These are phyloP conservation scores for Enteromius paludinosus DNA, from an alignment of 2,797 vertebrate species.

Conservation along the genomic window DNA sequence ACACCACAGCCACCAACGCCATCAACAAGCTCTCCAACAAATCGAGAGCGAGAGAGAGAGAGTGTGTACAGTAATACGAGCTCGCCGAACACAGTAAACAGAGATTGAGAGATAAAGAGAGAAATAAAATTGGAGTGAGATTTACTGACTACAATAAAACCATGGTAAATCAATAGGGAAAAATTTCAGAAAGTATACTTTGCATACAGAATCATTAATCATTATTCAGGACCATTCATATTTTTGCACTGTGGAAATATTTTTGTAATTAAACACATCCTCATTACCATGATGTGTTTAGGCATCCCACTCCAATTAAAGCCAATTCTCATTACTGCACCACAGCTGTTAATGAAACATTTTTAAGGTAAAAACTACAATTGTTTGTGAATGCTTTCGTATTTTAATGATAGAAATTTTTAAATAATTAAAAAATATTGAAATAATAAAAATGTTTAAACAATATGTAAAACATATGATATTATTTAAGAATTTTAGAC, in stretches of 20 bases:
- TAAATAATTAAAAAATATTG: too few relatives aligned
- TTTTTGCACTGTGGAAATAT: not conserved
- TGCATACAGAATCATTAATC: not conserved
- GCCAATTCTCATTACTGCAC: not conserved
- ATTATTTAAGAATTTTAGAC: not conserved
- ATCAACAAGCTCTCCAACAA: conserved; percentile 36
- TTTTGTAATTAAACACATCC: not conserved
- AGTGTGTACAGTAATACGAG: conserved; percentile 10
- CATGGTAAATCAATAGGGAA: not conserved
- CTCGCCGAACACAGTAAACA: conserved; percentile 27
- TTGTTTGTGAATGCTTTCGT: not conserved
- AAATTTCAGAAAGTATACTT: not conserved
- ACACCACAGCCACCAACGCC: conserved; percentile 48
- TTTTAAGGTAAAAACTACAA: not conserved
- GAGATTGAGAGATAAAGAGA: conserved; percentile 29
- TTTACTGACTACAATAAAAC: not conserved
- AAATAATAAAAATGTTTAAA: too few relatives aligned
- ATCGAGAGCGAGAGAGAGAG: conserved; percentile 1
- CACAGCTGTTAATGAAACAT: not conserved
- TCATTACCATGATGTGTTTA: not conserved
- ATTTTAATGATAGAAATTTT: not conserved
- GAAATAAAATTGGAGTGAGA: not conserved
- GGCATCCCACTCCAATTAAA: not conserved
- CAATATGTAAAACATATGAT: not conserved
- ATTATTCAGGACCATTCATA: not conserved